Conservation (phyloP, 2,113 vertebrate genomes). For the Planiliza haematocheilus region DNA sequence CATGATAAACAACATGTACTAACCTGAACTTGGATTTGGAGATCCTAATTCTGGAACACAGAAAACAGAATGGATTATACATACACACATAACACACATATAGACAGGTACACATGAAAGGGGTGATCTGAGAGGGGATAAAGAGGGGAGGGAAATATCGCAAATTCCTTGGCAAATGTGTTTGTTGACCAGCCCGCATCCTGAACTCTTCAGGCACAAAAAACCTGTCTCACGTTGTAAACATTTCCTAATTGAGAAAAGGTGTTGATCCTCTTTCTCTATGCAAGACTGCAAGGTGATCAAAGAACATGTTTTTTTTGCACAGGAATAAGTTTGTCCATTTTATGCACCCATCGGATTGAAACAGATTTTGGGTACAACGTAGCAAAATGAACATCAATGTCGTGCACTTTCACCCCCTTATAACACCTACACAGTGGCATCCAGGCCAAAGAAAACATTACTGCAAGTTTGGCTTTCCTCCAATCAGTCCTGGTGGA, state of each 20-base stretch:
- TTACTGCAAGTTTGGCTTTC: slow-evolving; percentile 19
- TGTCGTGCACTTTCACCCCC: slow-evolving; percentile 39
- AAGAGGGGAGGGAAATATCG: slow-evolving; percentile 9
- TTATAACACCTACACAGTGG: slow-evolving; percentile 67
- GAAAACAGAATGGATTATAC: slow-evolving; percentile 90
- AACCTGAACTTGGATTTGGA: slow-evolving; percentile 99
- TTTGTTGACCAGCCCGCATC: slow-evolving; percentile 21
- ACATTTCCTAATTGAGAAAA: background rate
- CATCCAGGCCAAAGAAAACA: slow-evolving; percentile 65
- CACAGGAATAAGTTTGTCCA: background rate
- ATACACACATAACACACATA: slow-evolving; percentile 75
- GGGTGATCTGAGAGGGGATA: slow-evolving; percentile 66
- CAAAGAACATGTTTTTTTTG: slow-evolving; percentile 23
- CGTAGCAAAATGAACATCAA: slow-evolving; percentile 17
- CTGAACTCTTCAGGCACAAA: background rate
- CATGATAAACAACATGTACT: slow-evolving; percentile 82
- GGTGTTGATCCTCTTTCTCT: background rate
- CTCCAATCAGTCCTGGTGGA: slow-evolving; percentile 37
- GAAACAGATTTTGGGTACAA: slow-evolving; percentile 10
- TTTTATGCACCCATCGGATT: slow-evolving; percentile 17
- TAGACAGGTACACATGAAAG: slow-evolving; percentile 63
- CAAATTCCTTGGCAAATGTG: slow-evolving; percentile 19
- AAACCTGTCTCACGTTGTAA: background rate
- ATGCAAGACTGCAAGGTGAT: slow-evolving; percentile 13
- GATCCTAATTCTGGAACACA: slow-evolving; percentile 97